Evolutionary conservation across 2,113 vertebrate species (phyloP).

Genomic region (Nasalis larvatus): DNA sequence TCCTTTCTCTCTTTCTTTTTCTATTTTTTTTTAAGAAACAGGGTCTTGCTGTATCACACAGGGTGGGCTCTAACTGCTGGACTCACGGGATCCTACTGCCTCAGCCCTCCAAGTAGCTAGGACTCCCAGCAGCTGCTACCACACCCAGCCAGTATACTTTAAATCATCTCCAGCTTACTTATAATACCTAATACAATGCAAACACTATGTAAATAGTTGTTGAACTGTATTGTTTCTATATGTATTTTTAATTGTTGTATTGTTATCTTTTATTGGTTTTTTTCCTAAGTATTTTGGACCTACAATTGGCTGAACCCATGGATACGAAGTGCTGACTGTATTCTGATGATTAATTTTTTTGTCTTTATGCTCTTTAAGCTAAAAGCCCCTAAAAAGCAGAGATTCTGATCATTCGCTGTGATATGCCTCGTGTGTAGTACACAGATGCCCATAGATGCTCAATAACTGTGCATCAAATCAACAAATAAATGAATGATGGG

Average conservation of each 20-base stretch:
- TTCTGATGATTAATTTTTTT: not conserved
- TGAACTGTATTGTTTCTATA: not conserved
- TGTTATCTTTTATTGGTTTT: not conserved
- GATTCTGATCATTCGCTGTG: not conserved
- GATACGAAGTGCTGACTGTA: not conserved
- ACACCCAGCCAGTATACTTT: not conserved
- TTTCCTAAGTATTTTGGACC: not conserved
- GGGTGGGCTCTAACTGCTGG: too few species aligned
- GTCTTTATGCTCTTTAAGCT: not conserved
- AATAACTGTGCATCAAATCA: not conserved
- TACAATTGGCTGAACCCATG: not conserved
- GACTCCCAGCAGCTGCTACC: not conserved
- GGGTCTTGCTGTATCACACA: too few species aligned
- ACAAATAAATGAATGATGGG: not conserved
- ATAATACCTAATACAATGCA: not conserved
- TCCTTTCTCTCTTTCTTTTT: too few species aligned
- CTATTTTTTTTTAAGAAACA: too few species aligned
- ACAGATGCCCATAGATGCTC: not conserved
- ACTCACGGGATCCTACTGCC: not conserved
- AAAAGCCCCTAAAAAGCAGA: not conserved
- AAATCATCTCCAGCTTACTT: not conserved
- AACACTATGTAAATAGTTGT: not conserved
- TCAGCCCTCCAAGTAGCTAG: not conserved
- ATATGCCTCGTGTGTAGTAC: not conserved
- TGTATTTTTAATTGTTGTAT: not conserved